phyloP scores from a whole-genome alignment of 2,797 vertebrate species.

The Strix occidentalis region DNA sequence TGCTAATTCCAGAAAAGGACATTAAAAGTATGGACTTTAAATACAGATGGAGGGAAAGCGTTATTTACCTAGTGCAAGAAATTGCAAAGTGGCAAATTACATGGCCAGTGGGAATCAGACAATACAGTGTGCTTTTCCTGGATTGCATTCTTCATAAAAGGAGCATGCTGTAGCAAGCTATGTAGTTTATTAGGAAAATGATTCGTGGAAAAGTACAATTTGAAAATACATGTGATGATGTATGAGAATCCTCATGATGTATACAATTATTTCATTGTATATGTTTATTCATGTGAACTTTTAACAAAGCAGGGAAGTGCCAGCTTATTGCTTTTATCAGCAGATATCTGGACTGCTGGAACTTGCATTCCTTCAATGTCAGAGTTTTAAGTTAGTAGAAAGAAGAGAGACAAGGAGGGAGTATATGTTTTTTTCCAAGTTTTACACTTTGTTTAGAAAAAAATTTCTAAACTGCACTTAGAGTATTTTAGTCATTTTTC shows the following conservation, averaged over 20 bases:
- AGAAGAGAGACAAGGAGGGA: not conserved
- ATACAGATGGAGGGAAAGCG: not conserved
- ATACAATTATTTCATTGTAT: not conserved
- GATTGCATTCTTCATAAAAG: not conserved
- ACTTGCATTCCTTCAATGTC: not conserved
- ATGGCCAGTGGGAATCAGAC: not conserved
- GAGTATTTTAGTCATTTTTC: not conserved
- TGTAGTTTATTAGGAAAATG: not conserved
- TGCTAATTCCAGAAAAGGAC: not conserved
- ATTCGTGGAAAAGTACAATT: not conserved
- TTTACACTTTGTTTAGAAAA: not conserved
- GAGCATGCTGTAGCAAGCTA: not conserved
- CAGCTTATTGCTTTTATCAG: not conserved
- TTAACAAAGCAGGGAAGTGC: not conserved
- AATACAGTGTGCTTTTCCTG: not conserved
- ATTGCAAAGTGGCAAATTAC: not conserved
- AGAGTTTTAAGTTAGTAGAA: not conserved
- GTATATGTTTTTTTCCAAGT: not conserved
- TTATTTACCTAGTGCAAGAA: not conserved
- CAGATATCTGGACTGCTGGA: not conserved
- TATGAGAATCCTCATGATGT: not conserved
- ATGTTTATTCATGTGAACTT: not conserved
- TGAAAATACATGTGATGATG: not conserved
- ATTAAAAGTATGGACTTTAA: not conserved
- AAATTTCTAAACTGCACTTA: not conserved